phyloP scores from a whole-genome alignment of 2,113 vertebrate genomes.

The Phalacrocorax carbo region DNA sequence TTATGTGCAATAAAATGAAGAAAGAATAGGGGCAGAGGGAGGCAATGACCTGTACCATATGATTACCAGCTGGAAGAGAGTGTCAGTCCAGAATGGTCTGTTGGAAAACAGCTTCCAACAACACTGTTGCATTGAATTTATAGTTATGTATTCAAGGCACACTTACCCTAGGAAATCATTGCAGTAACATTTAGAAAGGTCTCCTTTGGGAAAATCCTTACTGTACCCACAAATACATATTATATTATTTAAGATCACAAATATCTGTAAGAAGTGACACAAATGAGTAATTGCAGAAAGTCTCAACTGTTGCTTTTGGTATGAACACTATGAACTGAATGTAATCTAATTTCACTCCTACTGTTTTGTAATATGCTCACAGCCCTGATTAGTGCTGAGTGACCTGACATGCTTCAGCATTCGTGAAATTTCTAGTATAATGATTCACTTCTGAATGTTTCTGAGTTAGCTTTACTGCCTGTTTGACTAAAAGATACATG shows the following conservation, averaged over 20 bases:
- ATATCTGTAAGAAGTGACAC: neutral
- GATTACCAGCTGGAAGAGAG: neutral
- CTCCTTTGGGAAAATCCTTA: neutral
- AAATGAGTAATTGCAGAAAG: slow-evolving; percentile 13
- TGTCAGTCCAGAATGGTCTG: neutral
- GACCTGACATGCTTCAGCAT: slow-evolving; percentile 14
- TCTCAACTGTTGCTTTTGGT: slow-evolving; percentile 3
- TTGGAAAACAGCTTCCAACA: neutral
- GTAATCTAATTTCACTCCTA: slow-evolving; percentile 37
- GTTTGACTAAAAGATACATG: neutral
- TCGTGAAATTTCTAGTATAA: neutral
- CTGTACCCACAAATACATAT: neutral
- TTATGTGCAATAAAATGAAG: slow-evolving; percentile 22
- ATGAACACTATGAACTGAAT: slow-evolving; percentile 41
- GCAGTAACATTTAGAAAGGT: neutral
- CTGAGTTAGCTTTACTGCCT: neutral
- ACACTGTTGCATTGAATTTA: neutral
- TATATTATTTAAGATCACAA: neutral
- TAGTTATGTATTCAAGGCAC: neutral
- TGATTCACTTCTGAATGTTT: neutral
- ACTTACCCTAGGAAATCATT: neutral
- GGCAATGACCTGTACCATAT: neutral
- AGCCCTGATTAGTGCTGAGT: slow-evolving; percentile 10
- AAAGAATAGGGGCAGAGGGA: neutral
- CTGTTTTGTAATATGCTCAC: neutral